Conservation (phyloP, 2,797 vertebrate genomes). For the Novumbra hubbsi region DNA sequence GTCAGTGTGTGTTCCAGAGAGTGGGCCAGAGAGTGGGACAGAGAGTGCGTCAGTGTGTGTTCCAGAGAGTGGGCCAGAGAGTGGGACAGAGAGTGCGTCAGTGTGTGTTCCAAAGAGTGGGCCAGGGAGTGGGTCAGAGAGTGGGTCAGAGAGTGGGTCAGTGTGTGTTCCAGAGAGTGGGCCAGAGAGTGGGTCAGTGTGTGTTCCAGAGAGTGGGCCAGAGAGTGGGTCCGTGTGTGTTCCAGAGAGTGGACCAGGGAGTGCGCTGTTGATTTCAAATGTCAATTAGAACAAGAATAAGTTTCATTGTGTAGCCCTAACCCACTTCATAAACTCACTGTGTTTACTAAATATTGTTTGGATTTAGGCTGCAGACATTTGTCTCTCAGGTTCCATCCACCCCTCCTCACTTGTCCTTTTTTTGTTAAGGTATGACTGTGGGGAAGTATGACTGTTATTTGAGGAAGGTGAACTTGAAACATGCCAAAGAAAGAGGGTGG, state of each 20-base stretch:
- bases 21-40: not conserved
- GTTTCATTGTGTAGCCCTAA: not conserved
- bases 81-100: no score
- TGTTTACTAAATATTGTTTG: not conserved
- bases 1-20: no score
- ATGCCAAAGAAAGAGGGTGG: not conserved
- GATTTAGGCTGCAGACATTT: slow-evolving; percentile 4
- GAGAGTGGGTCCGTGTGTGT: no score
- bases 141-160: not conserved
- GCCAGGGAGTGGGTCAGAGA: not conserved
- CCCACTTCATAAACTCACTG: not conserved
- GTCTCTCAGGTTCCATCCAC: not conserved
- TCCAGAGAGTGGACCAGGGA: not conserved
- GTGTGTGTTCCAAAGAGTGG: no score
- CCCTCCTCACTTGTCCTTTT: not conserved
- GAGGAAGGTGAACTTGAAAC: not conserved
- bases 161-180: no score
- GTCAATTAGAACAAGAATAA: not conserved
- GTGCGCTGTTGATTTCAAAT: no score
- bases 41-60: no score
- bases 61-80: not conserved
- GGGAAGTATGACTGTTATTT: not conserved
- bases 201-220: not conserved
- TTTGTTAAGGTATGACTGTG: not conserved
- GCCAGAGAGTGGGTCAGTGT: no score